These are phyloP conservation scores for Anolis sagrei DNA, from an alignment of 2,113 vertebrate species.

Conservation along the genomic window DNA sequence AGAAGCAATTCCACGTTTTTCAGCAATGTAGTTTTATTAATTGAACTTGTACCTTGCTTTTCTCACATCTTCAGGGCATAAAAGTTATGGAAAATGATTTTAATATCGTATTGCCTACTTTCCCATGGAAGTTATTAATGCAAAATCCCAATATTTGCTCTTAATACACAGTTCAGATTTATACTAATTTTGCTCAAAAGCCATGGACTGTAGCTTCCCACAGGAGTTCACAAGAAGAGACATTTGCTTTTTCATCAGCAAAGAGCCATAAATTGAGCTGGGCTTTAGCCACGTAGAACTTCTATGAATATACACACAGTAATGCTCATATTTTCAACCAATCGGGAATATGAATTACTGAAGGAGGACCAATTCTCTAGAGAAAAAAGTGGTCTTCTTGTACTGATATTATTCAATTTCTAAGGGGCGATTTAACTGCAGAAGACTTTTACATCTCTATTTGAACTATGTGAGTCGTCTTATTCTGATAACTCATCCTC, in stretches of 20 bases:
- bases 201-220: background rate
- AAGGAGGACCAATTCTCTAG: background rate
- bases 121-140: background rate
- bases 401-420: too few relatives aligned
- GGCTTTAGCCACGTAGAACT: background rate
- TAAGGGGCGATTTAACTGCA: too few relatives aligned
- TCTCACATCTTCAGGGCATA: background rate
- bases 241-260: conserved; percentile 1
- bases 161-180: background rate
- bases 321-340: background rate
- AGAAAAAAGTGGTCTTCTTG: too few relatives aligned
- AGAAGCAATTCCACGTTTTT: background rate
- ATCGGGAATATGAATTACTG: too few relatives aligned
- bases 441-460: too few relatives aligned
- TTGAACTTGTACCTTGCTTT: background rate
- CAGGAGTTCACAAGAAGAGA: background rate
- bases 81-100: background rate
- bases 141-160: conserved; percentile 6
- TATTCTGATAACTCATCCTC: too few relatives aligned
- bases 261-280: background rate
- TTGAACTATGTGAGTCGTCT: too few relatives aligned
- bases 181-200: background rate
- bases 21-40: background rate
- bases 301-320: background rate
- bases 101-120: background rate